phyloP scores from a whole-genome alignment of 2,888 invertebrate genomes.

The Parnassius mnemosyne region DNA sequence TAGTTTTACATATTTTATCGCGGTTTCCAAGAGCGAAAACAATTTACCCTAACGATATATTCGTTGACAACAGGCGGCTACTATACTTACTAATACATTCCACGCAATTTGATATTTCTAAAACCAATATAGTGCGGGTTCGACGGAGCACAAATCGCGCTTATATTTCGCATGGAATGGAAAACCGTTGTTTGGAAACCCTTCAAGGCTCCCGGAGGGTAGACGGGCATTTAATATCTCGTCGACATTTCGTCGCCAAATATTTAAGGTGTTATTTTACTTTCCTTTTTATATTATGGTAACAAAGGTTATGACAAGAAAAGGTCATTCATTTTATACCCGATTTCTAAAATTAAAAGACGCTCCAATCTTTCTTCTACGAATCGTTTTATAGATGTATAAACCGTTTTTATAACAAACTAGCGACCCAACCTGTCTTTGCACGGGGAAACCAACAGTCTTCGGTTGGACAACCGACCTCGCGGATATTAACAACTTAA shows the following conservation, averaged over 20 bases:
- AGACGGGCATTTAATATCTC: slow-evolving; percentile 42
- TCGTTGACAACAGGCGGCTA: slow-evolving; percentile 27
- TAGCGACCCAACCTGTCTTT: too few species aligned
- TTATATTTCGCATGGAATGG: slow-evolving; percentile 44
- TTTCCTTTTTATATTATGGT: too few species aligned
- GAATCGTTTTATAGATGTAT: too few species aligned
- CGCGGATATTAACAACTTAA: too few species aligned
- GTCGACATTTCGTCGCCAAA: slow-evolving; percentile 53
- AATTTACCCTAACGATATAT: slow-evolving; percentile 2
- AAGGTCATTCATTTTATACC: too few species aligned
- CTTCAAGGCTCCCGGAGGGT: slow-evolving; percentile 36
- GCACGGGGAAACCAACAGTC: too few species aligned
- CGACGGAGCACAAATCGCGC: slow-evolving; percentile 40
- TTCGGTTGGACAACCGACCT: too few species aligned
- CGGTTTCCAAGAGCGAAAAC: slow-evolving; percentile 12
- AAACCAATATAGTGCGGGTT: slow-evolving; percentile 44
- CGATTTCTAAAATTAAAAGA: too few species aligned
- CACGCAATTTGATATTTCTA: slow-evolving; percentile 45
- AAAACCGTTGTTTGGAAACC: slow-evolving; percentile 55
- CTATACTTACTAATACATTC: slow-evolving; percentile 29
- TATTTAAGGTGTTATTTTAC: slow-evolving; percentile 43
- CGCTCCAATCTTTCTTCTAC: too few species aligned
- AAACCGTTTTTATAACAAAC: too few species aligned
- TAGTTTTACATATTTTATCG: slow-evolving; percentile 13
- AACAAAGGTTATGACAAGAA: too few species aligned